phyloP scores from a whole-genome alignment of 1,140 invertebrate genomes.

The Drosophila erecta region DNA sequence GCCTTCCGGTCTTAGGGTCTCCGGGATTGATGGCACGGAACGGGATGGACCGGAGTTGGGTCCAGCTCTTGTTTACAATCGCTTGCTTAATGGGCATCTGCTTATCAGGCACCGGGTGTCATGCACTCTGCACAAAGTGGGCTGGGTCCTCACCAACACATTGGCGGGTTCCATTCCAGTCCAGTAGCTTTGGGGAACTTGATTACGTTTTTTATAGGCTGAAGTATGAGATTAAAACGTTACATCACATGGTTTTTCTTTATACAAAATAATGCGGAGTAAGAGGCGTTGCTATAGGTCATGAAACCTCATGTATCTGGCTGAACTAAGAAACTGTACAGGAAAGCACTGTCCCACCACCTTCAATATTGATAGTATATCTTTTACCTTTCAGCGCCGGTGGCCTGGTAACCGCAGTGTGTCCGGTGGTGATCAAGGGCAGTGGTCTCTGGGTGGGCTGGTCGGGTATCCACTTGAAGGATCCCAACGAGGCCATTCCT shows the following conservation, averaged over 20 bases:
- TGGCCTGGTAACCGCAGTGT: conserved; percentile 95
- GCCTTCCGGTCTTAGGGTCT: conserved; percentile 2
- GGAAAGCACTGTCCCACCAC: no score
- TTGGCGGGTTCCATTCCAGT: background rate
- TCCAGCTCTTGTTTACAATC: conserved; percentile 71
- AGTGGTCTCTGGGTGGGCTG: conserved; percentile 95
- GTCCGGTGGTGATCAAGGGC: conserved; percentile 93
- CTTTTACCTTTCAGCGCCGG: conserved; percentile 88
- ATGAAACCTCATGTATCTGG: no score
- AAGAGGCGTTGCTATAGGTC: no score
- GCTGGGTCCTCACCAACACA: conserved; percentile 37
- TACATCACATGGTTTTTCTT: background rate
- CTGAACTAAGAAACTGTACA: no score
- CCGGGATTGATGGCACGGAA: background rate
- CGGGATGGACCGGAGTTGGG: background rate
- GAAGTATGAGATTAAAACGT: background rate
- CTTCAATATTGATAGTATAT: background rate
- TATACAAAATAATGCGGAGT: background rate
- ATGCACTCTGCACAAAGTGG: conserved; percentile 70
- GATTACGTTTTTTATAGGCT: conserved; percentile 1
- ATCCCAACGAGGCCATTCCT: conserved; percentile 91
- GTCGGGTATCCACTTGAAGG: conserved; percentile 92
- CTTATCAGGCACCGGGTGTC: conserved; percentile 63
- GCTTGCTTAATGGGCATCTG: conserved; percentile 53
- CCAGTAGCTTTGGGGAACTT: conserved; percentile 10